These are phyloP conservation scores for Strigamia transsilvanica DNA, from an alignment of 2,888 invertebrate species.

Conservation along the genomic window DNA sequence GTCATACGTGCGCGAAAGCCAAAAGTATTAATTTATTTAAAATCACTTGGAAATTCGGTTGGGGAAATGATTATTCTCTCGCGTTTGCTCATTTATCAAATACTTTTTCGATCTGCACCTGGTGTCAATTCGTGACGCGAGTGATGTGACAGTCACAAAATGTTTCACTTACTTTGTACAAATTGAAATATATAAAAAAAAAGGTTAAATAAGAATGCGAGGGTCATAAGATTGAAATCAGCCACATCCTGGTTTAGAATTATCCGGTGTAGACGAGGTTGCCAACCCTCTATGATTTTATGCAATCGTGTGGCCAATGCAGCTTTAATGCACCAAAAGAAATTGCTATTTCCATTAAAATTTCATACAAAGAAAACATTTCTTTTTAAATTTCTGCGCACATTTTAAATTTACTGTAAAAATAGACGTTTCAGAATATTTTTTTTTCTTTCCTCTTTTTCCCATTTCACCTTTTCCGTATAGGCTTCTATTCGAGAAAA, in stretches of 20 bases:
- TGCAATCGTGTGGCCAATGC: neutral
- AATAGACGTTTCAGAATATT: neutral
- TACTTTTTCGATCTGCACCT: neutral
- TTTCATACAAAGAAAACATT: too few relatives aligned
- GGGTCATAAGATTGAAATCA: neutral
- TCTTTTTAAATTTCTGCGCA: too few relatives aligned
- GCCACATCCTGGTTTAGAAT: neutral
- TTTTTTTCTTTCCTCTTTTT: too few relatives aligned
- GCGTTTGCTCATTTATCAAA: constrained; percentile 6
- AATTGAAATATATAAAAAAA: neutral
- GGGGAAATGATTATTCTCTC: neutral
- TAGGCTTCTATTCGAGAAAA: neutral
- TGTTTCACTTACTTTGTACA: neutral
- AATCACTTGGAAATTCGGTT: neutral
- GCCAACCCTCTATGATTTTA: neutral
- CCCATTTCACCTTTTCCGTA: neutral
- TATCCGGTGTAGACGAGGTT: neutral
- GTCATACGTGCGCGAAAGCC: too few relatives aligned
- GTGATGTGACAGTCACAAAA: neutral
- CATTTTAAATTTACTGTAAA: neutral
- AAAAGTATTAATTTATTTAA: too few relatives aligned
- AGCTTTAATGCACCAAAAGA: neutral
- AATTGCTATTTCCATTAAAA: too few relatives aligned
- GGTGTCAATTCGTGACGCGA: neutral
- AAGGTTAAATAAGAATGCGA: constrained; percentile 21